Evolutionary conservation across 1,140 invertebrate species (phyloP).

Genomic region (Megalopta genalis): DNA sequence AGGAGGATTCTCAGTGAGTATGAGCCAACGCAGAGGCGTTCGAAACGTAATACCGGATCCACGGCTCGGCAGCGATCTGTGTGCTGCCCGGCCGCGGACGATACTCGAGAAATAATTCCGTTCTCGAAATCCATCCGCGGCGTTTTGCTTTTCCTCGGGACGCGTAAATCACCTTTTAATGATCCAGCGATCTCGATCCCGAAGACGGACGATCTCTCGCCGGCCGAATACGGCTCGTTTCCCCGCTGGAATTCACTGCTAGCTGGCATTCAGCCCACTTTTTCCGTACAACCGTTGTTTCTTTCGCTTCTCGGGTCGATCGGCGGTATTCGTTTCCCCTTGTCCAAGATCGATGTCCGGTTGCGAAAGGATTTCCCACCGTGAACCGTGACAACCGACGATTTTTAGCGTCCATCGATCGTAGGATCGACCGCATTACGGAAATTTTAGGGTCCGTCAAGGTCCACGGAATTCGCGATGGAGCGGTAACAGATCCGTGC

Average conservation of each 20-base stretch:
- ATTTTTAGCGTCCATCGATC: too few species aligned
- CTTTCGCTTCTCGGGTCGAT: not conserved
- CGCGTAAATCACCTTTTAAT: conserved; percentile 17
- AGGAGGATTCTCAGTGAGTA: conserved; percentile 98
- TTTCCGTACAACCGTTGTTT: not conserved
- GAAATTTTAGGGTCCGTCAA: too few species aligned
- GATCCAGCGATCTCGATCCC: not conserved
- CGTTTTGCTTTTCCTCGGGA: not conserved
- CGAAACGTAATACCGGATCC: conserved; percentile 38
- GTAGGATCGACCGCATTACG: too few species aligned
- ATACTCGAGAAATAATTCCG: conserved; percentile 30
- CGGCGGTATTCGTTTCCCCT: not conserved
- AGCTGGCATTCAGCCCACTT: not conserved
- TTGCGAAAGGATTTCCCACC: too few species aligned
- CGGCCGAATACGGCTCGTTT: not conserved
- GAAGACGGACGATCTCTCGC: not conserved
- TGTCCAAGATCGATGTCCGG: not conserved
- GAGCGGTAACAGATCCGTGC: too few species aligned
- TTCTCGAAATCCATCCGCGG: not conserved
- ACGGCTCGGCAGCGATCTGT: conserved; percentile 34
- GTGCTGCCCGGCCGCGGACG: not conserved
- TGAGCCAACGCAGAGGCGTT: conserved; percentile 28
- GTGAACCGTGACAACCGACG: too few species aligned
- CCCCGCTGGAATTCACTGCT: not conserved
- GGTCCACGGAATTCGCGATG: too few species aligned